Evolutionary conservation across 2,888 invertebrate species (phyloP).

Genomic region (Timema podura): DNA sequence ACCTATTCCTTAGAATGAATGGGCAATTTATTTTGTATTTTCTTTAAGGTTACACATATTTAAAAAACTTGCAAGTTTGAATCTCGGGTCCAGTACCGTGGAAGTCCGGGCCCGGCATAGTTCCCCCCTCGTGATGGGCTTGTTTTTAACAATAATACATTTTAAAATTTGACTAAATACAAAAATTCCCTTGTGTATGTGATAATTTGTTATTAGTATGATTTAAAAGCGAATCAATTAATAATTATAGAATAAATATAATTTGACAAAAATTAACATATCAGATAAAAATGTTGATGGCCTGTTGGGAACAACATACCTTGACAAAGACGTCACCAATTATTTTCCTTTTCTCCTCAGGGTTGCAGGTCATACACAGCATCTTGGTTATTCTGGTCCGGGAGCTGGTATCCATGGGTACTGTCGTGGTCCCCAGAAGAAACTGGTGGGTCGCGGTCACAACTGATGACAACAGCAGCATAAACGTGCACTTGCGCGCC

Average conservation of each 20-base stretch:
- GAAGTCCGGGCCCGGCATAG: too few relatives aligned
- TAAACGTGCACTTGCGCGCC: not conserved
- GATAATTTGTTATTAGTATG: too few relatives aligned
- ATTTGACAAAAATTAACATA: not conserved
- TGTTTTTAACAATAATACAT: too few relatives aligned
- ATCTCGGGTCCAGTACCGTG: too few relatives aligned
- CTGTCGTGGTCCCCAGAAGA: slow-evolving; percentile 69
- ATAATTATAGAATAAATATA: not conserved
- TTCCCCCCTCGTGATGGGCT: too few relatives aligned
- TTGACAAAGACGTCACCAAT: slow-evolving; percentile 98
- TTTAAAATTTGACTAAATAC: too few relatives aligned
- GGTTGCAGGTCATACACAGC: slow-evolving; percentile 80
- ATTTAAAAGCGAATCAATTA: not conserved
- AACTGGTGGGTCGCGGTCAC: slow-evolving; percentile 52
- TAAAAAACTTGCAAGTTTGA: too few relatives aligned
- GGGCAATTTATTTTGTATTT: too few relatives aligned
- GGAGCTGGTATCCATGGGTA: slow-evolving; percentile 55
- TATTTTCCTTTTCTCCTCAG: slow-evolving; percentile 97
- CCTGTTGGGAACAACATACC: slow-evolving; percentile 39
- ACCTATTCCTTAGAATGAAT: too few relatives aligned
- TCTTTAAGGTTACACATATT: too few relatives aligned
- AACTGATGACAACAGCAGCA: slow-evolving; percentile 40
- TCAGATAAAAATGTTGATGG: not conserved
- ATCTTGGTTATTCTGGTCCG: slow-evolving; percentile 68
- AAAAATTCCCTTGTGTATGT: too few relatives aligned